Conservation (phyloP, 2,113 vertebrate species). For the Pituophis catenifer region DNA sequence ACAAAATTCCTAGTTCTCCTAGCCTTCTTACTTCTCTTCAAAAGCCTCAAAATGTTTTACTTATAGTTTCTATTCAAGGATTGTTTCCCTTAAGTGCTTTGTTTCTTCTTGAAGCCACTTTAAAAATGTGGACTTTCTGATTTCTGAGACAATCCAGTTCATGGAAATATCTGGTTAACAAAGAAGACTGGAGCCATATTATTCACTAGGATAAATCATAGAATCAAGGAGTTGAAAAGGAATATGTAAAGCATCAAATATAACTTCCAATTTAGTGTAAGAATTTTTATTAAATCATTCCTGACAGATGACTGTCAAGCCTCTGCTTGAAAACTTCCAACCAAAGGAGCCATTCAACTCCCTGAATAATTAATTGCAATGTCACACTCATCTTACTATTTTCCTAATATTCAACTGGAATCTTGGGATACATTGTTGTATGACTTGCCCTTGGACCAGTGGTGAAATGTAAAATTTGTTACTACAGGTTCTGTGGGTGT, state of each 20-base stretch:
- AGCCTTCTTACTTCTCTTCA: background rate
- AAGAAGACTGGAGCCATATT: background rate
- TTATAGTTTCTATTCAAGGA: background rate
- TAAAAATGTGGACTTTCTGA: background rate
- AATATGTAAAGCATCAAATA: background rate
- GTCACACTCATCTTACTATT: background rate
- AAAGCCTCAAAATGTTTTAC: background rate
- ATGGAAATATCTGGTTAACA: background rate
- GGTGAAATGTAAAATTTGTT: too few species aligned
- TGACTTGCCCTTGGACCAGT: background rate
- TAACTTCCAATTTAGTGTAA: background rate
- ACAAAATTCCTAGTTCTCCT: background rate
- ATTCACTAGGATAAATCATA: background rate
- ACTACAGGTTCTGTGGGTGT: too few species aligned
- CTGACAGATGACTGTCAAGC: background rate
- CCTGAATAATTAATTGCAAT: background rate
- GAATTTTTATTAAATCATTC: background rate
- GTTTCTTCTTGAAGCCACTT: background rate
- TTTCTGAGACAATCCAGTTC: background rate
- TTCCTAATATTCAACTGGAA: background rate
- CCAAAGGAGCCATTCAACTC: background rate
- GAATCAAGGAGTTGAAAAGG: background rate
- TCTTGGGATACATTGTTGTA: background rate
- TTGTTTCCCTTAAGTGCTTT: background rate
- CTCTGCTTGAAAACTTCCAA: background rate